Conservation (phyloP, 2,888 invertebrate species). For the Lymantria dispar region DNA sequence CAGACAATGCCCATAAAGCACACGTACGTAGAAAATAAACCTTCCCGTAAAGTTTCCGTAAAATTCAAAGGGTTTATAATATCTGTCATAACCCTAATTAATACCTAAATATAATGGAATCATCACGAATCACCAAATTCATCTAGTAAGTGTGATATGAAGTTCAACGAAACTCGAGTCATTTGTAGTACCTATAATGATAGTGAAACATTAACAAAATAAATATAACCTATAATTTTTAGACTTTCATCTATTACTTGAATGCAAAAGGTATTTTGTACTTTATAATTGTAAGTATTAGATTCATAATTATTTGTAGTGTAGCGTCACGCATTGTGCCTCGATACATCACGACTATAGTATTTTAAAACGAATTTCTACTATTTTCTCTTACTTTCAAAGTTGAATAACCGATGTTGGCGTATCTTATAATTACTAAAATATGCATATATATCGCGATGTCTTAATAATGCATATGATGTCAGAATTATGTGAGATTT, state of each 20-base stretch:
- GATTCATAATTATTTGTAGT: conserved; percentile 21
- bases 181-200: neutral
- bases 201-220: neutral
- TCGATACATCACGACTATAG: conserved; percentile 54
- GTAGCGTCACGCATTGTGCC: conserved; percentile 47
- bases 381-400: conserved; percentile 75
- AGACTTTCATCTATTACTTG: conserved; percentile 17
- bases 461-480: conserved; percentile 23
- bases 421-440: conserved; percentile 58
- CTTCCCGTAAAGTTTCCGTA: too few species aligned
- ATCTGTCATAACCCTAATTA: too few species aligned
- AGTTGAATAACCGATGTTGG: conserved; percentile 73
- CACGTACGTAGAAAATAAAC: too few species aligned
- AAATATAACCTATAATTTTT: conserved; percentile 6
- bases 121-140: too few species aligned
- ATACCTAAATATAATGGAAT: too few species aligned
- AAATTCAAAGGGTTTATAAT: too few species aligned
- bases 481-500: conserved; percentile 26
- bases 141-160: too few species aligned
- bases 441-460: conserved; percentile 29
- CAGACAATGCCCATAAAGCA: too few species aligned
- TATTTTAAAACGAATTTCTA: conserved; percentile 65
- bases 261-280: conserved; percentile 3
- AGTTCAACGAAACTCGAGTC: neutral
- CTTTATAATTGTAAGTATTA: conserved; percentile 14